Base-by-base conservation (phyloP, 2,888 invertebrate genomes). In the Hipparchia semele region DNA sequence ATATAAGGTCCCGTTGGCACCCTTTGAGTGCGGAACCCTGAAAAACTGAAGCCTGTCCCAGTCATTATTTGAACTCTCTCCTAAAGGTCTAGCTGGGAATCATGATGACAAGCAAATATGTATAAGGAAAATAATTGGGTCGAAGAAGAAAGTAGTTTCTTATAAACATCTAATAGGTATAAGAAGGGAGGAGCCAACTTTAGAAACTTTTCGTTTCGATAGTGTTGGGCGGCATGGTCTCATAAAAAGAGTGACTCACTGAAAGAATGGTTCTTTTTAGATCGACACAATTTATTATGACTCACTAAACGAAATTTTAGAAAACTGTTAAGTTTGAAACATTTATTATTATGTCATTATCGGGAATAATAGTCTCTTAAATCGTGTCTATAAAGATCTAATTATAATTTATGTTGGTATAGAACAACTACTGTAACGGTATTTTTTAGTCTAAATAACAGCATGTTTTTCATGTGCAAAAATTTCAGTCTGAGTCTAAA, bases 71-170 rank as follows among this genome's bases (percentile, higher is more conserved):
- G 10, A 6, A 12, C 33, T 65, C 10, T 53, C 33, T 51, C 49
- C 8, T 4, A 49, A 49, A 49, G 49, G 49, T 49, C 7, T 49
- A 49, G 13, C 12, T 46, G 4, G 9, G 49, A 49, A 46, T 65
- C 65, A 65, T 65, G 65, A 33, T 53, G 51, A 33, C 33, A 10
- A 33, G 51, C 10, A 51, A 53, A 64, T 33, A 51, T n/a, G 23
- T 23, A 23, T 23, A 23, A 10, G 13, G n/a, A n/a, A 62, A 51
- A 53, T 10, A 53, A 65, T 65, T 53, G 12, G 51, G 65, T 53
- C 65, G 7, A 65, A 65, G 33, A 53, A 65, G 65, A 65, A 65
- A 65, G 64, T 64, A 10, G 7, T 62, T 46, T n/a, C 45, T 46
- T 58, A 39, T 60, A 33, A 33, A 65, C 33, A 6, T 53, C 6